Conservation (phyloP, 2,113 vertebrate species). For the Syngnathus typhle region DNA sequence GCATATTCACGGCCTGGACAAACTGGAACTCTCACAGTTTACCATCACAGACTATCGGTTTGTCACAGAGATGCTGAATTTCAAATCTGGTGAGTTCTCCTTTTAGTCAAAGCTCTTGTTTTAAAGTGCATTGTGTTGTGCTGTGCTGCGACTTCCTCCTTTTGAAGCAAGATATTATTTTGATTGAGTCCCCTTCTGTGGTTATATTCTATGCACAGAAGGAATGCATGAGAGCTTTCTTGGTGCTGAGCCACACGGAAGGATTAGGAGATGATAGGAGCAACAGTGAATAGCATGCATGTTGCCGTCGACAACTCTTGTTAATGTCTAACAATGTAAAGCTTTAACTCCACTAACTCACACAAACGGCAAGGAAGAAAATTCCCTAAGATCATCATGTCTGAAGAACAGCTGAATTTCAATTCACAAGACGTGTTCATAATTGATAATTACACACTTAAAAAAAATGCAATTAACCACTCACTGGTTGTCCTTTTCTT, state of each 20-base stretch:
- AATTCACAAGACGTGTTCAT: slow-evolving; percentile 6
- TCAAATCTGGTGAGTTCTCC: slow-evolving; percentile 83
- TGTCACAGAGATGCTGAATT: slow-evolving; percentile 88
- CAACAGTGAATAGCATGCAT: slow-evolving; percentile 10
- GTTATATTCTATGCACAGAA: slow-evolving; percentile 45
- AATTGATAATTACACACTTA: slow-evolving; percentile 23
- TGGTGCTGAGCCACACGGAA: slow-evolving; percentile 31
- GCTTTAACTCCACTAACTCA: slow-evolving; percentile 16
- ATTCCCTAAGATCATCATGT: not conserved
- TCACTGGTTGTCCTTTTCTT: slow-evolving; percentile 20
- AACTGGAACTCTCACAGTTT: slow-evolving; percentile 93
- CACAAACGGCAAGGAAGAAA: not conserved
- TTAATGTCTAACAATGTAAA: slow-evolving; percentile 10
- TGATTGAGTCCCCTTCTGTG: slow-evolving; percentile 3
- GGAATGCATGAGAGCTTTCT: slow-evolving; percentile 34
- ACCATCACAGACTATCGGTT: slow-evolving; percentile 92
- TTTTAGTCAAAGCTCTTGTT: not conserved
- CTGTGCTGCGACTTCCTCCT: slow-evolving; percentile 9
- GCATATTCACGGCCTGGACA: slow-evolving; percentile 90
- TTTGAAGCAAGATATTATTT: slow-evolving; percentile 32
- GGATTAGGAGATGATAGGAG: slow-evolving; percentile 30
- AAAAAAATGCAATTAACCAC: slow-evolving; percentile 13
- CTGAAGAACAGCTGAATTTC: slow-evolving; percentile 16
- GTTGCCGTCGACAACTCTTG: slow-evolving; percentile 6
- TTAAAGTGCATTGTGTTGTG: not conserved